Conservation (phyloP, 2,888 invertebrate species). For the Polyommatus iphigenia region DNA sequence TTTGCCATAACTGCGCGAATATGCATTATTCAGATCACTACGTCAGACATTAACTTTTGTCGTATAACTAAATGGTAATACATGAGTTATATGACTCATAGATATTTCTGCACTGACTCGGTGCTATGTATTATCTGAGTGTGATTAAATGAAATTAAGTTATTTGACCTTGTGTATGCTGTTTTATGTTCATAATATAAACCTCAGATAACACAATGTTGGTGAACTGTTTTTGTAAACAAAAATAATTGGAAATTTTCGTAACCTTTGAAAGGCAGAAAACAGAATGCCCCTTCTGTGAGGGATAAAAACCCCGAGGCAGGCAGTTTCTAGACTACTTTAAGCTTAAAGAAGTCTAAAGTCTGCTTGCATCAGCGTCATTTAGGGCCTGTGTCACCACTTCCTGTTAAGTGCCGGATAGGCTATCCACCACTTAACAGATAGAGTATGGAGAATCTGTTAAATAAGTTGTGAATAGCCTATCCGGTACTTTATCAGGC, state of each 20-base stretch:
- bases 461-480: no score
- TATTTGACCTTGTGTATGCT: constrained; percentile 24
- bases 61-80: constrained; percentile 37
- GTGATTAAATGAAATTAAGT: not conserved
- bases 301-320: not conserved
- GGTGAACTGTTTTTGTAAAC: not conserved
- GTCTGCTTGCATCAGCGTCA: no score
- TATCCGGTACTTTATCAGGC: no score
- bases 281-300: not conserved
- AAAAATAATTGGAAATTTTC: not conserved
- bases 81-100: constrained; percentile 27
- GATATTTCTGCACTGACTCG: not conserved
- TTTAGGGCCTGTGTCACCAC: no score
- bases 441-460: no score
- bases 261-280: no score
- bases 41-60: constrained; percentile 34
- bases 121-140: not conserved
- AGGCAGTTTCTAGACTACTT: no score
- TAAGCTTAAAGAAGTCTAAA: no score
- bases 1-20: constrained; percentile 36
- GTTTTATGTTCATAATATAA: not conserved
- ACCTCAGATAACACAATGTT: not conserved
- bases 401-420: no score
- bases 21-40: constrained; percentile 44
- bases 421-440: no score